These are phyloP conservation scores for Pseudopleuronectes americanus DNA, from an alignment of 2,797 vertebrate genomes.

Conservation along the genomic window DNA sequence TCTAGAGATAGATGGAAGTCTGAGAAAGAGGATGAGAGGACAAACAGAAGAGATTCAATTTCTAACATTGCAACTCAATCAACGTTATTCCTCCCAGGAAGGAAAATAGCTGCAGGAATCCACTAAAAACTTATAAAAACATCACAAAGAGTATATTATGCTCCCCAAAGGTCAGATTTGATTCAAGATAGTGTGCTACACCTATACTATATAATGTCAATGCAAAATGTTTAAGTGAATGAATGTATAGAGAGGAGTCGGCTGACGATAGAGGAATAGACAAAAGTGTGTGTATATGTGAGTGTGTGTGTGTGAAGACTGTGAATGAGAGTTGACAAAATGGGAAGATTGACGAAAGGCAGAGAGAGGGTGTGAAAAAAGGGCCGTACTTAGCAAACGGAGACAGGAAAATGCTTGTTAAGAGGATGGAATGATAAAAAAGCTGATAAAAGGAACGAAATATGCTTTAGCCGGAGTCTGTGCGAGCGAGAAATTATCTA, in stretches of 20 bases:
- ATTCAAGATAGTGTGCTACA: constrained; percentile 43
- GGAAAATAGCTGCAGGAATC: constrained; percentile 59
- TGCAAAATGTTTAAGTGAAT: constrained; percentile 46
- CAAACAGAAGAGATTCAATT: constrained; percentile 62
- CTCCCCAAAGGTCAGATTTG: constrained; percentile 57
- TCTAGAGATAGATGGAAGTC: constrained; percentile 47
- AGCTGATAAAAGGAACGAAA: constrained; percentile 70
- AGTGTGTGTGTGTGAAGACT: constrained; percentile 28
- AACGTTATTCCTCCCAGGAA: constrained; percentile 68
- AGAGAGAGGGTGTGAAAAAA: constrained; percentile 33
- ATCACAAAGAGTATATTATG: constrained; percentile 53
- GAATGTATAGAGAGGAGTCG: constrained; percentile 25
- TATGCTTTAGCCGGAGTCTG: constrained; percentile 58
- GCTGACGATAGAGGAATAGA: constrained; percentile 32
- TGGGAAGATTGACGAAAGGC: constrained; percentile 54
- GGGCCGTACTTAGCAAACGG: constrained; percentile 56
- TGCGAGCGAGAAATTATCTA: constrained; percentile 64
- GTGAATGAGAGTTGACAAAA: constrained; percentile 56
- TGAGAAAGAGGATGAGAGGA: constrained; percentile 54
- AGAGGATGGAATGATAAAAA: constrained; percentile 66
- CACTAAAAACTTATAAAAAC: constrained; percentile 70
- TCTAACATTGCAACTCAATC: constrained; percentile 72
- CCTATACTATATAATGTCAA: constrained; percentile 37
- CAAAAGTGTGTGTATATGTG: constrained; percentile 12
- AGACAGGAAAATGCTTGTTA: constrained; percentile 69